Conservation (phyloP, 1,140 invertebrate genomes). For the Aphidius ervi region DNA sequence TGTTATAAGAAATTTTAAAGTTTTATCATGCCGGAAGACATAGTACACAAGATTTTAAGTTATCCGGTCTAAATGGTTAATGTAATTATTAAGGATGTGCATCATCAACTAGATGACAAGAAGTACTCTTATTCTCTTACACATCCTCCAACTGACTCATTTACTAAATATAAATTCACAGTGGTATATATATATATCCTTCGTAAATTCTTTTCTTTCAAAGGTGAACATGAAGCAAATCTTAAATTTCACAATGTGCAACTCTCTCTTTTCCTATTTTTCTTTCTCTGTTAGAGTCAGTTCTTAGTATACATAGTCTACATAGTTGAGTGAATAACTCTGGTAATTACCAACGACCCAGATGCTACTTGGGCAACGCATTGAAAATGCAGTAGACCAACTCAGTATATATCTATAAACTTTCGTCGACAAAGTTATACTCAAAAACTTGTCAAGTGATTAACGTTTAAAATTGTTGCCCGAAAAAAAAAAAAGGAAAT, state of each 20-base stretch:
- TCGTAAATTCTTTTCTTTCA: too few relatives aligned
- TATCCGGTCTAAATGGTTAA: constrained; percentile 28
- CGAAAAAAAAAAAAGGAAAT: neutral
- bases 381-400: constrained; percentile 6
- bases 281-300: neutral
- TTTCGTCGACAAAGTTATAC: too few relatives aligned
- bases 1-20: too few relatives aligned
- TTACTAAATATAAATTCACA: too few relatives aligned
- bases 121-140: neutral
- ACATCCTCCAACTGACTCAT: neutral
- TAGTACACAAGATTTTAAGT: constrained; percentile 18
- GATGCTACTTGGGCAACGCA: constrained; percentile 17
- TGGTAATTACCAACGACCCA: constrained; percentile 29
- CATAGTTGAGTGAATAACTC: constrained; percentile 31
- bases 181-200: too few relatives aligned
- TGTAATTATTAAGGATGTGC: constrained; percentile 26
- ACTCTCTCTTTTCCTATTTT: constrained; percentile 1
- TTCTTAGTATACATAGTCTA: neutral
- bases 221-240: constrained; percentile 20
- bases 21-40: too few relatives aligned
- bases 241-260: constrained; percentile 25
- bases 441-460: neutral
- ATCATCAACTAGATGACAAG: neutral
- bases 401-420: neutral
- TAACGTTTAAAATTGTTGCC: constrained; percentile 1